Evolutionary conservation across 2,888 invertebrate species (phyloP), one percentile per base, ranked within the genome.

Genomic region (Thecocarcelia acutangulata): DNA sequence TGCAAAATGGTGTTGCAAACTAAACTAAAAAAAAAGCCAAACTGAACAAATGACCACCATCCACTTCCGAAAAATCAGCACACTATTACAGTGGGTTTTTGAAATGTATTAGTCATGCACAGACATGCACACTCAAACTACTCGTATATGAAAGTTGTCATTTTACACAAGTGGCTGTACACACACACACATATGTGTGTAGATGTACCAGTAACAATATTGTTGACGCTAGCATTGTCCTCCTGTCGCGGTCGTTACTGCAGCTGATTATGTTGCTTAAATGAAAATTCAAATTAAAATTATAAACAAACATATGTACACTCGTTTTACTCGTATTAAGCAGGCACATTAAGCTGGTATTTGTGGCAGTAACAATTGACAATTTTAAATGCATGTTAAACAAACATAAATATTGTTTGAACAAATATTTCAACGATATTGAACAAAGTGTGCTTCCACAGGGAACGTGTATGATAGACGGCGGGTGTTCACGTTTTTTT

Each of bases 311-410:
- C 42, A 61, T 1, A n/a, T n/a, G 1, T 28, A 28, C 37, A 46
- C 56, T 40, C 28, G 33, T 50, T 46, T 58, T 73, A n/a, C n/a
- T n/a, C n/a, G n/a, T n/a, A 73, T 74, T 64, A 74, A 70, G 77
- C 69, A 46, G 40, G 63, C 69, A 74, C 50, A 82, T 74, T 59
- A 58, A 59, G 72, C 73, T 73, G 68, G 63, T 58, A 73, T 77
- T 58, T 74, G 76, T 73, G 68, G 63, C 46, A 58, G 37, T 73
- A 72, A 70, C 44, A 72, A 46, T 66, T 78, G 78, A 66, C 72
- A 72, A 59, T 66, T 73, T 72, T 59, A 72, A 78, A 78, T 78
- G 58, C 78, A 78, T 82, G 81, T 56, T 78, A 78, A 82, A 78
- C 77, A 82, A 82, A 82, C 77, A 82, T 82, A 82, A 82, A 82